Evolutionary conservation across 2,113 vertebrate genomes (phyloP), one percentile per base, ranked within the genome.

Genomic region (Anoplopoma fimbria): DNA sequence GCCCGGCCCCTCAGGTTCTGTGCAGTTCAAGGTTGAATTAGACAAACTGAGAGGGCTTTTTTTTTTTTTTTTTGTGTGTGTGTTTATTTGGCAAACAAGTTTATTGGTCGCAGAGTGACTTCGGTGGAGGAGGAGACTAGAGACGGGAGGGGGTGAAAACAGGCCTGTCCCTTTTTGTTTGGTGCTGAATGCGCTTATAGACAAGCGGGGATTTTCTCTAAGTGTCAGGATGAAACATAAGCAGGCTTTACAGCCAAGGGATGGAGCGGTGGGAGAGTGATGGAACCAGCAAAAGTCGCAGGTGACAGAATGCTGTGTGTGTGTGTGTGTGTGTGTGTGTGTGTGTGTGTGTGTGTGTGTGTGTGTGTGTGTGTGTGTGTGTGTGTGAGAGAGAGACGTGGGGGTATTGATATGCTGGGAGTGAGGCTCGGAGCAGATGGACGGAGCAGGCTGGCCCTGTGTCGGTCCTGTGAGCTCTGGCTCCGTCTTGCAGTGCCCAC

Each of bases 401-500:
- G 79, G 79, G 78, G 86, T 91, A 88, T 93, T 93, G 92, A 93
- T 93, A 91, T 94, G 92, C 92, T 87, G 91, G 90, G 86, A 94
- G 89, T 88, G 90, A 87, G 83, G 89, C 88, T 89, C 25, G 17
- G 90, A 93, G 91, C 94, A 94, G 94, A 94, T 94, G 94, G 94
- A 93, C 92, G 42, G 90, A 92, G 88, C 89, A 90, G 88, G 78
- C 89, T 92, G 93, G 92, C 86, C 90, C 83, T 77, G 85, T 89
- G 87, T 88, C 75, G 72, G 85, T 93, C 86, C 92, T 89, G 84
- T 82, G 87, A 93, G 91, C 90, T 88, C 88, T 93, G 93, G 85
- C 92, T 86, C 51, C 77, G 69, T 89, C 90, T 72, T 70, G 38
- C 87, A 83, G 31, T 79, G 79, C 58, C 64, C 77, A 77, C 78